Base-by-base conservation (phyloP, 1,140 invertebrate genomes). In the Anoplolepis gracilipes region DNA sequence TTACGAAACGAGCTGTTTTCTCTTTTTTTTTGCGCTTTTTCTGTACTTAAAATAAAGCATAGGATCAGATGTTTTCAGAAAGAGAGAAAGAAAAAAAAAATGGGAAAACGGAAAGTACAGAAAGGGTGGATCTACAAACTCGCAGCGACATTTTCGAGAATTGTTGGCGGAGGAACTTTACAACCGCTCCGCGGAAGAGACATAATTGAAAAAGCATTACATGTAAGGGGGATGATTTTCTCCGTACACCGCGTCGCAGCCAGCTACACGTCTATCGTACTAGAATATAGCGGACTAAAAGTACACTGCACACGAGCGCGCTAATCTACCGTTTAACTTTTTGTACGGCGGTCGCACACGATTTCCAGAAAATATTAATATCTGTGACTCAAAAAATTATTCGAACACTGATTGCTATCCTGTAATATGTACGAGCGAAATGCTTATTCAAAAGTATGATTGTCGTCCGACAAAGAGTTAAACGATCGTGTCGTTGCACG, bases 21-120 rank as follows among this genome's bases (percentile, higher is more conserved):
- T 59, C 39, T 59, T 42, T 33, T 42, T 33, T 22, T 39, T 42
- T 19, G 36, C 67, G 11, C 55, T 42, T 59, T 57, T 33, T 72
- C 53, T 42, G 28, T 73, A 61, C 55, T 82, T 82, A 82, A 82
- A 82, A 82, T 16, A 53, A 46, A 77, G 49, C 76, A 70, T 5
- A 87, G 77, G 55, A 89, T 78, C 8, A 8, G 42, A 59, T 70
- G 67, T 30, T 88, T 82, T 86, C n/a, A 28, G 22, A 70, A 59
- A 55, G 49, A 42, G 25, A 28, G 22, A 65, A 11, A 64, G 22
- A 49, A 19, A 65, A 16, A 65, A 19, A 39, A 75, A 76, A 19
- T 16, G 4, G 46, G 16, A 49, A 75, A 11, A 61, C 25, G 11
- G 7, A 6, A 36, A 84, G 19, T 49, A n/a, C 55, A 33, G 49